Conservation (phyloP, 2,113 vertebrate genomes). For the Serinus canaria region DNA sequence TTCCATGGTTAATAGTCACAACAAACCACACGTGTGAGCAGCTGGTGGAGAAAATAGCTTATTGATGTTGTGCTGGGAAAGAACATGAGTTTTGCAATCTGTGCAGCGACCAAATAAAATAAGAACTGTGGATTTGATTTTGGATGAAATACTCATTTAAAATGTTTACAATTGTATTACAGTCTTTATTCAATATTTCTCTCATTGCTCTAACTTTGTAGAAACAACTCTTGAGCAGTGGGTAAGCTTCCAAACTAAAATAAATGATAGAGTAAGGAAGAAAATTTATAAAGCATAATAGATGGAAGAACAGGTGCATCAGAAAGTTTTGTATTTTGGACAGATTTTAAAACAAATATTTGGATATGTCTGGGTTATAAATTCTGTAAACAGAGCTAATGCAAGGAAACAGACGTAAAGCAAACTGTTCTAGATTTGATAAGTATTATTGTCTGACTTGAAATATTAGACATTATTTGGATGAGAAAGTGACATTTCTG, state of each 20-base stretch:
- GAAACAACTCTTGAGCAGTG: constrained; percentile 26
- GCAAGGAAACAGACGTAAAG: neutral
- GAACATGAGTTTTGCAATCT: constrained; percentile 57
- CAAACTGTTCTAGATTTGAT: neutral
- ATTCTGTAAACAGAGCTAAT: neutral
- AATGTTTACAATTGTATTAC: constrained; percentile 37
- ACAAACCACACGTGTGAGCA: constrained; percentile 36
- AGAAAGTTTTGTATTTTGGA: constrained; percentile 26
- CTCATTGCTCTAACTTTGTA: constrained; percentile 43
- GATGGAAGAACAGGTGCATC: constrained; percentile 44
- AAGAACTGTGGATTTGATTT: constrained; percentile 59
- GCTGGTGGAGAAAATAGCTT: constrained; percentile 66
- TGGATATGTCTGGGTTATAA: neutral
- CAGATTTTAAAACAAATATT: constrained; percentile 17
- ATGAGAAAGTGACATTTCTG: neutral
- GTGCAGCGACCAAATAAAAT: constrained; percentile 49
- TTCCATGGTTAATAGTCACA: constrained; percentile 17
- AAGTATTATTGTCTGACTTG: neutral
- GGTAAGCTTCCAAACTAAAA: constrained; percentile 27
- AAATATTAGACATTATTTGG: neutral
- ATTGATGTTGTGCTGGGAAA: constrained; percentile 58
- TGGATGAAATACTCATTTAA: constrained; percentile 56
- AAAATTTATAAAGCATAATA: constrained; percentile 15
- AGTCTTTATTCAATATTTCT: constrained; percentile 45
- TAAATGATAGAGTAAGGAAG: neutral